A percentile compares a stretch with the other conserved stretches of the same genome.
Evolutionary conservation across 2,888 invertebrate species (phyloP).

Genomic region (Xylocampa areola): DNA sequence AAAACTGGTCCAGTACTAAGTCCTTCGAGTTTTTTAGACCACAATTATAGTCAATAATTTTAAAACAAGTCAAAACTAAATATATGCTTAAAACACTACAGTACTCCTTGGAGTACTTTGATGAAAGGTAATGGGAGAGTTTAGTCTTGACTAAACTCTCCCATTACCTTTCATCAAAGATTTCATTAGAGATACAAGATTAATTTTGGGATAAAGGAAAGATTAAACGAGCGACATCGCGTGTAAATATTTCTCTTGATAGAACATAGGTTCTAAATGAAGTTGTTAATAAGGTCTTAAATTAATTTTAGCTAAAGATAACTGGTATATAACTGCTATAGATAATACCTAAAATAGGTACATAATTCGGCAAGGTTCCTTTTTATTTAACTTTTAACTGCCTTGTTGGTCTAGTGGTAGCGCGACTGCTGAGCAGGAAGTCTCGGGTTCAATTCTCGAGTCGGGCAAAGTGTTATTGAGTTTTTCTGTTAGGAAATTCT

Average conservation of each 20-base stretch:
- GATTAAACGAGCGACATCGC: slow-evolving; percentile 36
- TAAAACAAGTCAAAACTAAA: slow-evolving; percentile 21
- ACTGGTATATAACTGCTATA: no score
- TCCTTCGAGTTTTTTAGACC: slow-evolving; percentile 2
- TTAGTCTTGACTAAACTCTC: slow-evolving; percentile 26
- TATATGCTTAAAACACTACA: slow-evolving; percentile 36
- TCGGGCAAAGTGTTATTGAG: no score
- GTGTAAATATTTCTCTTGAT: slow-evolving; percentile 41
- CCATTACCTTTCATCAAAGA: slow-evolving; percentile 49
- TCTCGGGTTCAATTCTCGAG: no score
- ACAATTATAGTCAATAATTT: slow-evolving; percentile 16
- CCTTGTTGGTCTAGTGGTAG: no score
- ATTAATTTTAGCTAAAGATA: slow-evolving; percentile 6
- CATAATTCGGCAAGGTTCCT: no score
- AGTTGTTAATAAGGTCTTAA: slow-evolving; percentile 2
- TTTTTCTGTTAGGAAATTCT: no score
- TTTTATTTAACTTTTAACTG: no score
- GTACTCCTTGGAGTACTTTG: slow-evolving; percentile 40
- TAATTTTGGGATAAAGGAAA: slow-evolving; percentile 41
- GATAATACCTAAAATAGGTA: no score
- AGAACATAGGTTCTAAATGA: not conserved
- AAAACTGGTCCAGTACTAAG: no score
- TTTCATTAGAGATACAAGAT: slow-evolving; percentile 54
- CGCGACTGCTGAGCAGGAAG: no score
- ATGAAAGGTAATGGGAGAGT: slow-evolving; percentile 35